Evolutionary conservation across 1,140 invertebrate genomes (phyloP), one percentile per base, ranked within the genome.

Genomic region (Camponotus vicinus): DNA sequence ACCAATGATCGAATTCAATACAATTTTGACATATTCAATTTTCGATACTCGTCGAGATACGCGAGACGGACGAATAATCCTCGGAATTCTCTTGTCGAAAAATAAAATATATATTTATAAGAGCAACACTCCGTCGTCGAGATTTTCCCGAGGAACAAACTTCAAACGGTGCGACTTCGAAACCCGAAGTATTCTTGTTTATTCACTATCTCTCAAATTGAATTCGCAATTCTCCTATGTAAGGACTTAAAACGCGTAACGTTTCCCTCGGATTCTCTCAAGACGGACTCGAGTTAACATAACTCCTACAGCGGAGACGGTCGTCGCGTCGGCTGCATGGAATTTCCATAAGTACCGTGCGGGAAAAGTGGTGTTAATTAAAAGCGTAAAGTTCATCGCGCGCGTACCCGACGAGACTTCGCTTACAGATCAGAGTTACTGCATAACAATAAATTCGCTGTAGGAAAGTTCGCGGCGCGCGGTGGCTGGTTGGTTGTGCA

Each of bases 361-460:
- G 67, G 79, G 55, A 71, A 82, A 82, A 82, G 67, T 82, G 67
- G 18, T 82, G 79, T 82, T 82, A 82, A 82, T 82, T 82, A 82
- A 82, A 82, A 82, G 79, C 67, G 52, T 45, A 82, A 82, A 82
- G 67, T 82, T 82, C 67, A 59, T 71, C 67, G 52, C 11, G 64
- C 64, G 52, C 34, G 34, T 34, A 78, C 52, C 21, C 78, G 49
- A 40, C 66, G 66, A 59, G 78, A 71, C 79, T 73, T 59, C 4
- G 40, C 55, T 15, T 82, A 71, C n/a, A 18, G 55, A 34, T 42
- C 69, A 27, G 52, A 82, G 52, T 82, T 73, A 45, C 79, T 61
- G 79, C 79, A 82, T 82, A 82, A 82, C 67, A 82, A 82, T 82
- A 82, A 82, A 82, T 82, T 82, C 79, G 79, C 27, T 55, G 67